Percentiles rank a stretch among this genome's conserved stretches.
Conservation (phyloP, 2,113 vertebrate species). For the Colossoma macropomum region DNA sequence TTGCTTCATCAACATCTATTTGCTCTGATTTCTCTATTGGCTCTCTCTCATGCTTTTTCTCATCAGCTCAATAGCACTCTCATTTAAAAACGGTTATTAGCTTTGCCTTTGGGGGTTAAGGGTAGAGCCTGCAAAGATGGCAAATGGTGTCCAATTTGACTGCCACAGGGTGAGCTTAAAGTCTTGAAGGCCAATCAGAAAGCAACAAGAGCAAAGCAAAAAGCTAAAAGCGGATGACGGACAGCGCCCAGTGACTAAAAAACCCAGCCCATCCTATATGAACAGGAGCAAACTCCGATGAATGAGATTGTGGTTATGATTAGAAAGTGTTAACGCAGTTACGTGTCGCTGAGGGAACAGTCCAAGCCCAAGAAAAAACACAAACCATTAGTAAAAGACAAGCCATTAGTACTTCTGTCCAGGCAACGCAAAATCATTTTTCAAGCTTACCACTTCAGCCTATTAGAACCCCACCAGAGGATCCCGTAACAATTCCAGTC, state of each 20-base stretch:
- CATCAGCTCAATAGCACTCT: not conserved
- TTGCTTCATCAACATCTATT: not conserved
- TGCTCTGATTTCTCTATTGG: not conserved
- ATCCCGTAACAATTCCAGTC: slow-evolving; percentile 55
- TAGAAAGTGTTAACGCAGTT: slow-evolving; percentile 40
- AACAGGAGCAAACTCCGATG: slow-evolving; percentile 13
- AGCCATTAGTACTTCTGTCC: slow-evolving; percentile 26
- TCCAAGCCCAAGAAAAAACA: slow-evolving; percentile 43
- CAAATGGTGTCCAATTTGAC: not conserved
- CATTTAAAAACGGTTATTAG: not conserved
- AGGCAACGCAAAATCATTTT: slow-evolving; percentile 46
- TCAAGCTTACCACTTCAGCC: slow-evolving; percentile 75
- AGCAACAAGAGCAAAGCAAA: slow-evolving; percentile 49
- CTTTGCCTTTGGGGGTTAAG: slow-evolving; percentile 16
- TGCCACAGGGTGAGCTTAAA: slow-evolving; percentile 57
- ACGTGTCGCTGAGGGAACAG: slow-evolving; percentile 43
- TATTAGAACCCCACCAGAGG: slow-evolving; percentile 63
- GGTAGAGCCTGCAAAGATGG: not conserved
- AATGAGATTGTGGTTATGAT: not conserved
- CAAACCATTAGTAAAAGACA: slow-evolving; percentile 43
- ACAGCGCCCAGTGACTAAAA: not conserved
- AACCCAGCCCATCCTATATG: slow-evolving; percentile 12
- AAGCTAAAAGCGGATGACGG: slow-evolving; percentile 21
- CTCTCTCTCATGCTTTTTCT: not conserved
- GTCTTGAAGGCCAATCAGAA: slow-evolving; percentile 59